phyloP scores from a whole-genome alignment of 2,888 invertebrate genomes.

The Disparrhopalites patrizii region DNA sequence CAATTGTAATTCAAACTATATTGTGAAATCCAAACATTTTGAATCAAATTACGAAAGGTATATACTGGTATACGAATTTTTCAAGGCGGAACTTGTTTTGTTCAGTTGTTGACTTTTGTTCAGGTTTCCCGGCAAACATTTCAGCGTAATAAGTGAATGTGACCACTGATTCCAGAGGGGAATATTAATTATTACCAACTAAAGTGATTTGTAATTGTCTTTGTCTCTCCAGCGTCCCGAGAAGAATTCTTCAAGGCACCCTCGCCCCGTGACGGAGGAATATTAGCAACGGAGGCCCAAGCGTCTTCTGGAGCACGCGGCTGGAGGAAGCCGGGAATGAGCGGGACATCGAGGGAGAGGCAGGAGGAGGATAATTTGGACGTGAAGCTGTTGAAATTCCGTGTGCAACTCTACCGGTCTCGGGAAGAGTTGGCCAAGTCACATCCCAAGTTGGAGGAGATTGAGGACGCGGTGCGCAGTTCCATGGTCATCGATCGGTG shows the following conservation, averaged over 20 bases:
- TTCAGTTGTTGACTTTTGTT: too few species aligned
- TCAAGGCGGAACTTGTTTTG: too few species aligned
- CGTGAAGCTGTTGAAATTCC: slow-evolving; percentile 38
- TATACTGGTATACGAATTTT: too few species aligned
- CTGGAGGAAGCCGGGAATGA: slow-evolving; percentile 4
- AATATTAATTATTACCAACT: neutral
- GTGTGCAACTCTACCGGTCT: slow-evolving; percentile 40
- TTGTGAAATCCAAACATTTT: too few species aligned
- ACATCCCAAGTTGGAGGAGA: slow-evolving; percentile 41
- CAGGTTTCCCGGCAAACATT: too few species aligned
- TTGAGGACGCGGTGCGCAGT: slow-evolving; percentile 42
- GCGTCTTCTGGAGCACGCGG: neutral
- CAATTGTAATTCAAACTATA: too few species aligned
- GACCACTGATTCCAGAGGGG: too few species aligned
- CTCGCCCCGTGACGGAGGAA: too few species aligned
- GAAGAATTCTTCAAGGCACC: slow-evolving; percentile 7
- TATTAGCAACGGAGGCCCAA: neutral
- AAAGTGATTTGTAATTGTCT: slow-evolving; percentile 1
- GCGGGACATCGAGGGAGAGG: slow-evolving; percentile 13
- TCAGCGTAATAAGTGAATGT: too few species aligned
- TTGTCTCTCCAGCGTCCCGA: neutral
- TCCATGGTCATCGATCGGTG: slow-evolving; percentile 45
- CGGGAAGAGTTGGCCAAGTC: slow-evolving; percentile 42
- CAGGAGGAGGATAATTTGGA: slow-evolving; percentile 35
- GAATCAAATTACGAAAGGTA: too few species aligned